These are phyloP conservation scores for Fulmarus glacialis DNA, from an alignment of 2,113 vertebrate genomes.

Conservation along the genomic window DNA sequence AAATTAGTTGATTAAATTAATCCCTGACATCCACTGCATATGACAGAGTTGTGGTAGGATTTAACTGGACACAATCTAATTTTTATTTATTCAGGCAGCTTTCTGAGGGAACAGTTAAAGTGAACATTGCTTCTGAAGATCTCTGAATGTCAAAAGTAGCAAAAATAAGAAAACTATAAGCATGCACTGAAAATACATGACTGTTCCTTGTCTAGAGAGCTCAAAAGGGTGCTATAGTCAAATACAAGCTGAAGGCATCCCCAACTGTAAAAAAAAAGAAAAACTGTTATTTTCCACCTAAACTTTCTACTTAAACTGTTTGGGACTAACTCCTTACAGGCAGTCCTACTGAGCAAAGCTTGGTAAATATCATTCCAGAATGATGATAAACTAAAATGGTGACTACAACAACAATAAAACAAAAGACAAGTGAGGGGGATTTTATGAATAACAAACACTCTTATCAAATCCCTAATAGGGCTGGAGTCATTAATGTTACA, in stretches of 20 bases:
- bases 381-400: background rate
- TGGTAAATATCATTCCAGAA: background rate
- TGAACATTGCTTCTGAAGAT: background rate
- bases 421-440: background rate
- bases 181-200: background rate
- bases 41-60: background rate
- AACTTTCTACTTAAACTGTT: conserved; percentile 4
- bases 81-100: background rate
- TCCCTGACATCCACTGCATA: background rate
- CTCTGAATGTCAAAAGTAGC: background rate
- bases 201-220: background rate
- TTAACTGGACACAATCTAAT: background rate
- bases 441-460: background rate
- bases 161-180: background rate
- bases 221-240: background rate
- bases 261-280: background rate
- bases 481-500: background rate
- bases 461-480: background rate
- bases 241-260: background rate
- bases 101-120: background rate
- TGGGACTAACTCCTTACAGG: conserved; percentile 25
- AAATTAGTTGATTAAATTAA: background rate
- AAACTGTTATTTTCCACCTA: background rate
- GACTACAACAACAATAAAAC: background rate
- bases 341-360: background rate